Evolutionary conservation across 2,888 invertebrate species (phyloP).

Genomic region (Ligdia adustata): DNA sequence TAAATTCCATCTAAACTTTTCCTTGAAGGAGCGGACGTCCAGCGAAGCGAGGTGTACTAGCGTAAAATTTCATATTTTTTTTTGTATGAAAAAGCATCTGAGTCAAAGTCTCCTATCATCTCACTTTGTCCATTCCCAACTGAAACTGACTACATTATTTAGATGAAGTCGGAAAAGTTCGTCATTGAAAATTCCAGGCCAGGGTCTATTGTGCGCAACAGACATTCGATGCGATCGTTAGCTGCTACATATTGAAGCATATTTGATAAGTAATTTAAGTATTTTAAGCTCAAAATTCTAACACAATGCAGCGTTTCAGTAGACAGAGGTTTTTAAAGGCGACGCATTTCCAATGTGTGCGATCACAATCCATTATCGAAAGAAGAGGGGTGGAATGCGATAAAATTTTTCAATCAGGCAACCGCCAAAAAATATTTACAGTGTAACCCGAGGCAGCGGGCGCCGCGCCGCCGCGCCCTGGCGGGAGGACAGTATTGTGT

Average conservation of each 20-base stretch:
- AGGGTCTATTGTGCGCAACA: conserved; percentile 13
- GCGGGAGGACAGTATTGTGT: conserved; percentile 79
- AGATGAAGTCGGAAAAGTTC: conserved; percentile 33
- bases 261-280: conserved; percentile 14
- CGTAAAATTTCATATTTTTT: conserved; percentile 52
- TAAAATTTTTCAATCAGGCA: conserved; percentile 81
- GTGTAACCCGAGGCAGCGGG: conserved; percentile 76
- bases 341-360: conserved; percentile 53
- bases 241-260: conserved; percentile 5
- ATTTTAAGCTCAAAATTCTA: neutral
- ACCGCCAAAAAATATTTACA: conserved; percentile 81
- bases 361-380: conserved; percentile 73
- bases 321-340: conserved; percentile 49
- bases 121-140: conserved; percentile 33
- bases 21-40: conserved; percentile 37
- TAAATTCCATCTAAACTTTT: conserved; percentile 55
- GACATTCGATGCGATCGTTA: conserved; percentile 14
- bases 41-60: conserved; percentile 37
- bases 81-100: conserved; percentile 50
- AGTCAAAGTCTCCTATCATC: conserved; percentile 44
- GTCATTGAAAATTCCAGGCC: conserved; percentile 23
- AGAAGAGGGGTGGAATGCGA: conserved; percentile 72
- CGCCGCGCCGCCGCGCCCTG: no score
- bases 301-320: conserved; percentile 34
- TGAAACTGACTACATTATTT: conserved; percentile 35